Evolutionary conservation across 1,140 invertebrate species (phyloP), one percentile per base, ranked within the genome.

Genomic region (Asbolus verrucosus): DNA sequence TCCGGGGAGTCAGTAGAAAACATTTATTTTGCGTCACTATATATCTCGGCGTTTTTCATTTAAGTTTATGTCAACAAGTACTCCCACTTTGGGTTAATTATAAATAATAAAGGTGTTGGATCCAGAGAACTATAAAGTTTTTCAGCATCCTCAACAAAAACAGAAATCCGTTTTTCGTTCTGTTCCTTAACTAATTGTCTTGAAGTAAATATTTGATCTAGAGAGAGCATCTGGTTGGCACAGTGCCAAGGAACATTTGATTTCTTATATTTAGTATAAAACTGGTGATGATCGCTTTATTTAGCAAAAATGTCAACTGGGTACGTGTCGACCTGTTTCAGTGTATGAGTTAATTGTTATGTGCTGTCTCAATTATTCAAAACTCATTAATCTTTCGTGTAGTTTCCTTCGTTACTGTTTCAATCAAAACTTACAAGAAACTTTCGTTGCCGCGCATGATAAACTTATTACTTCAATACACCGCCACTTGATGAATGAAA

Each of bases 71-170:
- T 30, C 27, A 8, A 8, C 9, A 8, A 30, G 4, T 5, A 30
- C 4, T 30, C 27, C 27, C 27, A 30, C 9, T 30, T 30, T 30
- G 4, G 27, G 4, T 8, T 30, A 30, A 30, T 30, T 30, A 30
- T 4, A 30, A 30, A 30, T 30, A 8, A n/a, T n/a, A n/a, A n/a
- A n/a, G n/a, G n/a, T n/a, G n/a, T n/a, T n/a, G n/a, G n/a, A n/a
- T n/a, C n/a, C n/a, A n/a, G n/a, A n/a, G n/a, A n/a, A n/a, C n/a
- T n/a, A n/a, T n/a, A n/a, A n/a, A n/a, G n/a, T n/a, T n/a, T n/a
- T n/a, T n/a, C n/a, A n/a, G n/a, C n/a, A n/a, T n/a, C n/a, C 19
- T 54, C 21, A 54, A 54, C 46, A 54, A 19, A 54, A 54, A 54
- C 19, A 54, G 33, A 36, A 54, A 27, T 14, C 14, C 11, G 24